Base-by-base conservation (phyloP, 2,797 vertebrate genomes). In the Pelodytes ibericus region DNA sequence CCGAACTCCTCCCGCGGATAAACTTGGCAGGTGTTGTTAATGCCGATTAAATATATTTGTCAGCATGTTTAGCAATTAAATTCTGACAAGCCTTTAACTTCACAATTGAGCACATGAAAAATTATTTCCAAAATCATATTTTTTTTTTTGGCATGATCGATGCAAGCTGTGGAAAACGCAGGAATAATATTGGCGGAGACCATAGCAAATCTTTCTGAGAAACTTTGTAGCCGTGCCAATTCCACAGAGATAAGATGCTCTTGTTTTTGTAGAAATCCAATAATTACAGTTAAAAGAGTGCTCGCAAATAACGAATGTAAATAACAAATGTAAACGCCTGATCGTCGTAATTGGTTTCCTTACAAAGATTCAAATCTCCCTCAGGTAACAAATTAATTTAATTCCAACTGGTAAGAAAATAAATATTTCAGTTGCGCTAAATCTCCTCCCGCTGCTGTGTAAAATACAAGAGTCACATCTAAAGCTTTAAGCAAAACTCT, bases 281-380 rank as follows among this genome's bases (percentile, higher is more conserved):
- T 76, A 29, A 70, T 76, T 70, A 57, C 30, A 33, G 18, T 27
- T 27, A 31, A 36, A 53, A 29, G 20, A 13, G 31, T 9, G 30
- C 59, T n/a, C 9, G 6, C 11, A 53, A 30, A 41, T 22, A 67
- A 59, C 61, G 18, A 24, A 63, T 44, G 58, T 20, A 41, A 76
- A 70, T n/a, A n/a, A n/a, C n/a, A n/a, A 24, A 63, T 44, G 58
- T 20, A 41, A 76, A 70, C 29, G 18, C 20, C 57, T 70, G 62
- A 62, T 30, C 57, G 2, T 11, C 9, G 30, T 53, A 63, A 74
- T 59, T 70, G 66, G 74, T 70, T 63, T 56, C 66, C 30, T 26
- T 18, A 22, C 3, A 39, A 36, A 70, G 66, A 70, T 56, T 31
- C 58, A 47, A 62, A 70, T 75, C 58, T 70, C 63, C 63, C 63